Evolutionary conservation across 2,797 vertebrate genomes (phyloP).

Genomic region (Silurus lanzhouensis): DNA sequence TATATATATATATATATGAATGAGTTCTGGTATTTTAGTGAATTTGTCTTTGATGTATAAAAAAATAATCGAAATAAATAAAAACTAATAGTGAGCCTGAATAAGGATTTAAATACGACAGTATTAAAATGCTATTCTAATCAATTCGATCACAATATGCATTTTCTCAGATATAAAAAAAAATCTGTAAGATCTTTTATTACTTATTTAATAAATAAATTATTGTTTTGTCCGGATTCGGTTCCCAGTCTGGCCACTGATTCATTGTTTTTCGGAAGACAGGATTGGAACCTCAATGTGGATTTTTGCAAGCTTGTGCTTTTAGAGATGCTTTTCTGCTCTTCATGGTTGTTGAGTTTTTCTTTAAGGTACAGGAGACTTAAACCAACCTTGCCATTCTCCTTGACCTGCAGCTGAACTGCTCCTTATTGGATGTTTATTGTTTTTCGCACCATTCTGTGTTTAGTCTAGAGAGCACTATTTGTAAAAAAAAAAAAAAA

Average conservation of each 20-base stretch:
- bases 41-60: too few relatives aligned
- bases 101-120: too few relatives aligned
- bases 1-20: too few relatives aligned
- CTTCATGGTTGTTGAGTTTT: neutral
- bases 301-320: neutral
- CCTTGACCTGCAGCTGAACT: neutral
- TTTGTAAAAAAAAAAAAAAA: neutral
- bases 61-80: too few relatives aligned
- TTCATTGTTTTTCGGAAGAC: neutral
- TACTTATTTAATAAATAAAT: too few relatives aligned
- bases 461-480: neutral
- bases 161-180: too few relatives aligned
- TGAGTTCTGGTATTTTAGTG: too few relatives aligned
- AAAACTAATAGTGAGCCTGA: too few relatives aligned
- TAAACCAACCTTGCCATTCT: neutral
- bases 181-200: too few relatives aligned
- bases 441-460: neutral
- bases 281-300: neutral
- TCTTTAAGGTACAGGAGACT: neutral
- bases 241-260: neutral
- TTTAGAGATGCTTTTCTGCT: neutral
- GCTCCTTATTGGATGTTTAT: neutral
- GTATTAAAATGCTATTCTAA: too few relatives aligned
- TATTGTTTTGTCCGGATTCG: too few relatives aligned
- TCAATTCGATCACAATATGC: too few relatives aligned